Evolutionary conservation across 92 coral and sea anemone genomes (phyloP).

Genomic region (Zoanthus sociatus): DNA sequence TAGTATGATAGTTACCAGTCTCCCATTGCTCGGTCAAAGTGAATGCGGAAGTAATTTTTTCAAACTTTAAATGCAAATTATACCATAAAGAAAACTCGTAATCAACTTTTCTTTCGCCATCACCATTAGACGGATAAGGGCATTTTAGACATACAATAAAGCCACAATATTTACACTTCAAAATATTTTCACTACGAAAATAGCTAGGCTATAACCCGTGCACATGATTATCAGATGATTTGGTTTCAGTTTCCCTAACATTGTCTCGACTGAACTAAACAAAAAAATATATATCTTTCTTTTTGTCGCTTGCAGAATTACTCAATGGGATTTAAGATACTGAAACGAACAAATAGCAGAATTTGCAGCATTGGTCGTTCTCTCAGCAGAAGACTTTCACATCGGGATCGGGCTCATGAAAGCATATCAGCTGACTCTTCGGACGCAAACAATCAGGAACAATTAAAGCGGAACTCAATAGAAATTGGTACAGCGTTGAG

Average conservation of each 20-base stretch:
- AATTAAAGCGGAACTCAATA: constrained; percentile 4
- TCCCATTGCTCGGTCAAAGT: too few species aligned
- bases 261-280: neutral
- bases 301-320: neutral
- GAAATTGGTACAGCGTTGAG: constrained; percentile 25
- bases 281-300: neutral
- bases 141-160: too few species aligned
- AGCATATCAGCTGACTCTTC: neutral
- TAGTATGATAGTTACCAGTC: too few species aligned
- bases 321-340: constrained; percentile 28
- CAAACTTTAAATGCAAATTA: too few species aligned
- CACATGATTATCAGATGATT: neutral
- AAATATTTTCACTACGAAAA: too few species aligned
- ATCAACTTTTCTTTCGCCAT: too few species aligned
- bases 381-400: constrained; percentile 20
- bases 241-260: neutral
- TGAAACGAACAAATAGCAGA: constrained; percentile 23
- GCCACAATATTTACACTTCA: too few species aligned
- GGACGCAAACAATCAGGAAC: neutral
- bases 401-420: neutral
- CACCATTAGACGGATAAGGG: too few species aligned
- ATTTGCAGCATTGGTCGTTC: constrained; percentile 16
- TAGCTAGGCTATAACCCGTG: neutral
- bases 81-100: too few species aligned
- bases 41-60: too few species aligned